Percentiles rank a stretch among this genome's conserved stretches.
Evolutionary conservation across 2,888 invertebrate genomes (phyloP).

Genomic region (Desoria tigrina): DNA sequence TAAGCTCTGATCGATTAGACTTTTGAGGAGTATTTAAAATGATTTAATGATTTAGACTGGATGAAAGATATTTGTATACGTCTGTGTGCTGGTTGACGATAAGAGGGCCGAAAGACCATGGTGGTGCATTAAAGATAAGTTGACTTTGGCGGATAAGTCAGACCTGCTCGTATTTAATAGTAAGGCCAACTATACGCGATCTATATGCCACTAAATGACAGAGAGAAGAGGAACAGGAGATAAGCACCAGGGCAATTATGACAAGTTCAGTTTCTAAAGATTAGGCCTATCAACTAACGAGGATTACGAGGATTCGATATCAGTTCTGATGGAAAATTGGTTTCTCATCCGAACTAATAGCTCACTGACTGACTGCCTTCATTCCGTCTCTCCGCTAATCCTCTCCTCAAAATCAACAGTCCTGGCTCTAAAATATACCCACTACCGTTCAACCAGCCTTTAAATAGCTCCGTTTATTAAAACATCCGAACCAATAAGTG

Average conservation of each 20-base stretch:
- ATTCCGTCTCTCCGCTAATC: neutral
- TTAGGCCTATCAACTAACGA: conserved; percentile 16
- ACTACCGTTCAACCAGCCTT: too few species aligned
- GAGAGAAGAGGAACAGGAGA: neutral
- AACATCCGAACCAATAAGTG: neutral
- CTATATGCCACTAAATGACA: too few species aligned
- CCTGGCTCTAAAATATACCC: too few species aligned
- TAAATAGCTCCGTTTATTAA: too few species aligned
- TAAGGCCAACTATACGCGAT: too few species aligned
- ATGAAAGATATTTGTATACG: conserved; percentile 4
- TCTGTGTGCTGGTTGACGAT: conserved; percentile 2
- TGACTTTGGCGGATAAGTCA: conserved; percentile 15
- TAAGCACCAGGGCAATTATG: conserved; percentile 7
- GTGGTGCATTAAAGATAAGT: conserved; percentile 18
- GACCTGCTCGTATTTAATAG: neutral
- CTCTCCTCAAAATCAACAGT: neutral
- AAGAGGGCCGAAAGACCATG: conserved; percentile 9
- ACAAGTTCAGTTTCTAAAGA: conserved; percentile 25
- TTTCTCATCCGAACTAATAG: conserved; percentile 12
- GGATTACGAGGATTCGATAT: conserved; percentile 18
- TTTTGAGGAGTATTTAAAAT: conserved; percentile 3
- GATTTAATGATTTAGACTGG: conserved; percentile 2
- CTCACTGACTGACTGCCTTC: neutral
- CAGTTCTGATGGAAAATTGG: conserved; percentile 14
- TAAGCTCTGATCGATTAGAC: conserved; percentile 1